Evolutionary conservation across 2,113 vertebrate species (phyloP).

Genomic region (Microcebus murinus): DNA sequence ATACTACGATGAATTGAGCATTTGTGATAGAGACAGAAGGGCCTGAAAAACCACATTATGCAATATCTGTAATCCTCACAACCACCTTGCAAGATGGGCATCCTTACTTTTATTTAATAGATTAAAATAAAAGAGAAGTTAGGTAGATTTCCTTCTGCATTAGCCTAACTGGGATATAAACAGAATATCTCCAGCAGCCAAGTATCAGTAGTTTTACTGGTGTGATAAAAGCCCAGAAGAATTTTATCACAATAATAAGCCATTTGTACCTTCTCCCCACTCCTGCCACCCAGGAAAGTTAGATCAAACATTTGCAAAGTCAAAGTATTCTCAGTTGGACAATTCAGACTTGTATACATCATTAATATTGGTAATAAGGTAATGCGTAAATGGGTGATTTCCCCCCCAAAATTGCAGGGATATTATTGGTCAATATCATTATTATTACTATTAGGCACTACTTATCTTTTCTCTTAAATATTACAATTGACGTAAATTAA

Average conservation of each 20-base stretch:
- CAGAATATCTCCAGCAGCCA: neutral
- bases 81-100: neutral
- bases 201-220: neutral
- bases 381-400: neutral
- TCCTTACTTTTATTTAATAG: neutral
- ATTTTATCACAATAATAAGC: neutral
- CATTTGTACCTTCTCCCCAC: neutral
- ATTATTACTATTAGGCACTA: neutral
- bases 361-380: neutral
- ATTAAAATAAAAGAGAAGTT: neutral
- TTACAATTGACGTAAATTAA: neutral
- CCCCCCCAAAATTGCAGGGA: neutral
- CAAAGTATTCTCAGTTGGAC: neutral
- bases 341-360: neutral
- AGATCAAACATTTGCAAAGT: neutral
- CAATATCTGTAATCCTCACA: neutral
- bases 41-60: neutral
- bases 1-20: neutral
- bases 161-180: neutral
- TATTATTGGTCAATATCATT: neutral
- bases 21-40: neutral
- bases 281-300: neutral
- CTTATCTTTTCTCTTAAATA: conserved; percentile 20
- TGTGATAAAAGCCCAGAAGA: neutral
- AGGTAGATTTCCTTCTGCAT: neutral